A percentile compares a stretch with the other conserved stretches of the same genome.
These are phyloP conservation scores for Caligus rogercresseyi DNA, from an alignment of 1,140 invertebrate species.

Conservation along the genomic window DNA sequence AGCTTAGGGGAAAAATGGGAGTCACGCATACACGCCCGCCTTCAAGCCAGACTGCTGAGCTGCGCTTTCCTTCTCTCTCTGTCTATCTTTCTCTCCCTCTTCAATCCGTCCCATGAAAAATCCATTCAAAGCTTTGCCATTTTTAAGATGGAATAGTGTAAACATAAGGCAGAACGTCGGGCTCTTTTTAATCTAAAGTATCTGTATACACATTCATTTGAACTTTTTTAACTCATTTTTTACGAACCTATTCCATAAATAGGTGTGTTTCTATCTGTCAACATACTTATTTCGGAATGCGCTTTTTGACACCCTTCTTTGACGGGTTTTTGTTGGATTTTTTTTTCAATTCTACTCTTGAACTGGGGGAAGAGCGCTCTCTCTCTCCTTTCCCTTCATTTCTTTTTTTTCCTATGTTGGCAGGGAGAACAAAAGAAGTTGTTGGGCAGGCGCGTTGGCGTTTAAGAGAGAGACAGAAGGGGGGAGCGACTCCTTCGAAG, in stretches of 20 bases:
- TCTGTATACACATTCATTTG: no score
- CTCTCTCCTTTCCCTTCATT: background rate
- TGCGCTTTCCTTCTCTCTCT: background rate
- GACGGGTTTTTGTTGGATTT: no score
- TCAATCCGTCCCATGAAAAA: no score
- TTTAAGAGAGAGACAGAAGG: background rate
- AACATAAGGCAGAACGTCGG: no score
- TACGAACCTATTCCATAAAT: no score
- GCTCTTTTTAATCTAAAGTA: no score
- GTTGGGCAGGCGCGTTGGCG: background rate
- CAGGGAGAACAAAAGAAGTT: background rate
- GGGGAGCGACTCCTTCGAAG: background rate
- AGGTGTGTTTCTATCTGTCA: background rate
- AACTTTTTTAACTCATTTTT: no score
- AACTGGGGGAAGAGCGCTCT: background rate
- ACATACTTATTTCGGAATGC: background rate
- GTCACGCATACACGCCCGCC: background rate
- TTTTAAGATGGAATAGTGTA: no score
- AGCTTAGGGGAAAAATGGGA: no score
- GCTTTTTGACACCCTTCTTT: background rate
- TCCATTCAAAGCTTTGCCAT: background rate
- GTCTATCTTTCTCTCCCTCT: no score
- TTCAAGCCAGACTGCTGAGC: background rate
- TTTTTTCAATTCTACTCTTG: no score
- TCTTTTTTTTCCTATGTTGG: no score